Evolutionary conservation across 2,797 vertebrate genomes (phyloP), one percentile per base, ranked within the genome.

Genomic region (Eremophila alpestris): DNA sequence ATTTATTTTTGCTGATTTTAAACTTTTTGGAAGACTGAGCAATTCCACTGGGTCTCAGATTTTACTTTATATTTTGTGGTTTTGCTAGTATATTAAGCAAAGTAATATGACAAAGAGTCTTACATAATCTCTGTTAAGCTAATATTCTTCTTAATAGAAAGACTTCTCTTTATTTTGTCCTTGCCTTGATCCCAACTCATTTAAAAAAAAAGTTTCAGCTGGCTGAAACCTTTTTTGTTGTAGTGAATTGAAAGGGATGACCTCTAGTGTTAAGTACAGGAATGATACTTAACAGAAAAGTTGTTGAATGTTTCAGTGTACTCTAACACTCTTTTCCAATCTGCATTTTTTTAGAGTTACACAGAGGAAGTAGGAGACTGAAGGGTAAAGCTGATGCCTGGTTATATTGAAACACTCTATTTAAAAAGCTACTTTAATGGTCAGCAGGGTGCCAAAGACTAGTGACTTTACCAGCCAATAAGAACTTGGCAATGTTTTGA

Each of bases 231-330:
- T 52, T 65, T 34, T n/a, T 4, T 68, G 3, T 68, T 77, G 17
- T 45, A 12, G 46, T 70, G 23, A 63, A 16, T 49, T 64, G 78
- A 69, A 95, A 45, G 52, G 62, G 75, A 27, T 94, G 92, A 93
- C 95, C 85, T 84, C 91, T 96, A 91, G 93, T 60, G 89, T 95
- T 93, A 40, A 69, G 24, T 76, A 13, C 7, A 56, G 67, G 70
- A 94, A 90, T 45, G 38, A 56, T 16, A 30, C 38, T 29, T 60
- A 26, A 49, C 15, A 8, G 27, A 49, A 34, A 49, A 30, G 21
- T 40, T 18, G 1, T 83, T 2, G 1, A 16, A 49, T 77, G 26
- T 74, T 87, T 71, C 54, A 16, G 5, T 27, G 3, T 38, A 9
- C 16, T 73, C 18, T 59, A 34, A 36, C 4, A 48, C 32, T 30